Evolutionary conservation across 2,888 invertebrate genomes (phyloP).

Genomic region (Morinoia aosen): DNA sequence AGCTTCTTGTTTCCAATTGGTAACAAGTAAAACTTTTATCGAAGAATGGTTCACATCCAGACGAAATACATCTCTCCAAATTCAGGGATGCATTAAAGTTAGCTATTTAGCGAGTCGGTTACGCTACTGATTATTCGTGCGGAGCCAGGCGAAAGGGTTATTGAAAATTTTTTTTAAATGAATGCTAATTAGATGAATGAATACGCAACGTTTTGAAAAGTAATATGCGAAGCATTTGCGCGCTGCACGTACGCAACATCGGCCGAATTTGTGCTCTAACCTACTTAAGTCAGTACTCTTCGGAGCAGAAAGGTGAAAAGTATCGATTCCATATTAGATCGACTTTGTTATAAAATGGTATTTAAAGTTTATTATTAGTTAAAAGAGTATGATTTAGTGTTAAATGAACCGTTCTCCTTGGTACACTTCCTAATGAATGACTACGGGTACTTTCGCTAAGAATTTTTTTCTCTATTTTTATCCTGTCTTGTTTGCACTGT

Average conservation of each 20-base stretch:
- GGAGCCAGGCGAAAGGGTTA: background rate
- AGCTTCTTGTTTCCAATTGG: no score
- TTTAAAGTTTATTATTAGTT: background rate
- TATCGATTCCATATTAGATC: background rate
- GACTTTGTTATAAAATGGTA: background rate
- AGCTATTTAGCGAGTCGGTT: background rate
- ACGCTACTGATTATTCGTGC: background rate
- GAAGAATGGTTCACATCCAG: background rate
- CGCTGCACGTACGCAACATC: background rate
- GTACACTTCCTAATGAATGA: background rate
- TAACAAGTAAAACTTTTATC: no score
- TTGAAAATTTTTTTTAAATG: background rate
- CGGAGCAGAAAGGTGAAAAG: background rate
- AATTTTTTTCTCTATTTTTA: background rate
- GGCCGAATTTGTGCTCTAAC: background rate
- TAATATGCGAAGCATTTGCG: background rate
- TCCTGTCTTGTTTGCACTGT: background rate
- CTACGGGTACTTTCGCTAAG: constrained; percentile 16
- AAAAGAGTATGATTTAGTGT: background rate
- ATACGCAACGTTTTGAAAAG: background rate
- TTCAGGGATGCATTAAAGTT: background rate
- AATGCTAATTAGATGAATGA: background rate
- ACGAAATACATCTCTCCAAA: background rate
- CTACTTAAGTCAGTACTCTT: background rate
- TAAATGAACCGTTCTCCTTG: background rate